Percentiles rank a stretch among this genome's conserved stretches.
Conservation (phyloP, 2,888 invertebrate genomes). For the Microctonus hyperodae region DNA sequence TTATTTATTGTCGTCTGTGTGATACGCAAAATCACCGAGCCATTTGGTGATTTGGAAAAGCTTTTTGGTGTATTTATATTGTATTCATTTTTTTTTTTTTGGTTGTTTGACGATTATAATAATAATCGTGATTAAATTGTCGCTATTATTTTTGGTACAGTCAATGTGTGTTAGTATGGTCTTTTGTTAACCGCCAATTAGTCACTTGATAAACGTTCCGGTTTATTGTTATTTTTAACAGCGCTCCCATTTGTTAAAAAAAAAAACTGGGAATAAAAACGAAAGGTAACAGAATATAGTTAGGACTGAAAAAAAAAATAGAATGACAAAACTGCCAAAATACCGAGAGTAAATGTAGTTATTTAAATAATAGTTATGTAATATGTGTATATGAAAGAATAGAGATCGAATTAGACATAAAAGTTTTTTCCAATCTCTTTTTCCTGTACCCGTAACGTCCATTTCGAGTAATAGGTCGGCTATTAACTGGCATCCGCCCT, state of each 20-base stretch:
- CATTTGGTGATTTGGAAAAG: constrained; percentile 28
- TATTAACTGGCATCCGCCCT: constrained; percentile 48
- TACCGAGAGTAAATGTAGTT: constrained; percentile 7
- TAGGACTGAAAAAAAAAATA: not conserved
- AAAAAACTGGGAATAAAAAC: not conserved
- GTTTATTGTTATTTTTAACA: constrained; percentile 13
- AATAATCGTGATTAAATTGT: too few species aligned
- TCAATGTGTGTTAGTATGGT: too few species aligned
- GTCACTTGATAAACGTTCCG: constrained; percentile 15
- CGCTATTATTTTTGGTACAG: too few species aligned
- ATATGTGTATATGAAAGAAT: not conserved
- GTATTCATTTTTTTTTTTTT: constrained; percentile 8
- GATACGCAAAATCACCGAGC: constrained; percentile 32
- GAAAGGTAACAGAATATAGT: too few species aligned
- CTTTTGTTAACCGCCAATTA: not conserved
- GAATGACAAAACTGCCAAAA: constrained; percentile 13
- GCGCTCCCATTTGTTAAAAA: not conserved
- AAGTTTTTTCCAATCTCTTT: constrained; percentile 32
- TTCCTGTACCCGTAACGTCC: constrained; percentile 32
- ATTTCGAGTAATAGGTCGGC: constrained; percentile 50
- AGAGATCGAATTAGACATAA: constrained; percentile 34
- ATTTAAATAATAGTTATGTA: constrained; percentile 28
- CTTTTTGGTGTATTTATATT: constrained; percentile 23
- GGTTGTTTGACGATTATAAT: not conserved
- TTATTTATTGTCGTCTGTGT: constrained; percentile 20